Percentiles rank a stretch among this genome's conserved stretches.
These are phyloP conservation scores for Phenganax subtilis DNA, from an alignment of 92 coral and sea anemone species.

Conservation along the genomic window DNA sequence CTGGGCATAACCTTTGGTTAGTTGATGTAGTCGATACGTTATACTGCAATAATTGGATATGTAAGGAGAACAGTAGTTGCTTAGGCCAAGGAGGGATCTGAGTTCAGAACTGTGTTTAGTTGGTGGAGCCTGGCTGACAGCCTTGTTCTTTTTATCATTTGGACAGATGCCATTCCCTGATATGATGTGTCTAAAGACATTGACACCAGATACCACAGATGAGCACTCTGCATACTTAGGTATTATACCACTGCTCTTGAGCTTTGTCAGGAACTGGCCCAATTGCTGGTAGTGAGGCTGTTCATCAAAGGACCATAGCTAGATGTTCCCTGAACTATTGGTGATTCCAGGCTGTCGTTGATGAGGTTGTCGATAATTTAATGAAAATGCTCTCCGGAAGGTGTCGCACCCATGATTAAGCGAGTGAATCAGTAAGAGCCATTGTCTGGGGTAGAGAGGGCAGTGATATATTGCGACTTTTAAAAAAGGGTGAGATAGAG, in stretches of 20 bases:
- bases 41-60: slow-evolving; percentile 12
- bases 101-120: slow-evolving; percentile 47
- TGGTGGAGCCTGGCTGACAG: slow-evolving; percentile 39
- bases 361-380: slow-evolving; percentile 29
- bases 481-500: slow-evolving; percentile 40
- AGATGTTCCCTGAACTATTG: slow-evolving; percentile 44
- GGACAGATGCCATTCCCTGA: slow-evolving; percentile 34
- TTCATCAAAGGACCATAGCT: slow-evolving; percentile 27
- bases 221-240: slow-evolving; percentile 27
- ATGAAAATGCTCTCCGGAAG: slow-evolving; percentile 50
- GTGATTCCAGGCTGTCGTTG: slow-evolving; percentile 15
- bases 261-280: too few relatives aligned
- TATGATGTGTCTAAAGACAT: slow-evolving; percentile 53
- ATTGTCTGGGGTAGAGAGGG: slow-evolving; percentile 31
- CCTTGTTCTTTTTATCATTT: slow-evolving; percentile 38
- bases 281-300: too few relatives aligned
- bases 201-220: slow-evolving; percentile 29
- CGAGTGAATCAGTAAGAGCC: slow-evolving; percentile 36
- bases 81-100: neutral
- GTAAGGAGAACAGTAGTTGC: neutral
- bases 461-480: neutral
- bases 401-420: slow-evolving; percentile 35
- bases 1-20: slow-evolving; percentile 33
- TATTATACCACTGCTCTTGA: too few relatives aligned
- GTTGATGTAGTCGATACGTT: too few relatives aligned